Percentiles rank a stretch among this genome's conserved stretches.
Conservation (phyloP, 2,113 vertebrate species). For the Gymnorhina tibicen region DNA sequence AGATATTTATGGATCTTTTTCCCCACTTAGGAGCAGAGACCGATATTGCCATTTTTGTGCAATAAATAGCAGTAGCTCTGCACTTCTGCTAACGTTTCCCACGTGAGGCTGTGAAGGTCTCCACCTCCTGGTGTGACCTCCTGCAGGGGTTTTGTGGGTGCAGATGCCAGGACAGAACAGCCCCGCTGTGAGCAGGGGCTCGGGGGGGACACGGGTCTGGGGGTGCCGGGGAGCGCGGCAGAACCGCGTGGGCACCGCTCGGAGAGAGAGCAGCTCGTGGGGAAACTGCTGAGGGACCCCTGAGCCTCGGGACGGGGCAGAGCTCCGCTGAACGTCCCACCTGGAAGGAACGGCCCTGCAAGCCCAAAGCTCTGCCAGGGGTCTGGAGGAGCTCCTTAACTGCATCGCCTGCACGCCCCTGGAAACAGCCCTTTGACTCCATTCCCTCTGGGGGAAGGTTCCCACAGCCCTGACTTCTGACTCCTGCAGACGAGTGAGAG, state of each 20-base stretch:
- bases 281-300: background rate
- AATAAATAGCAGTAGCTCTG: background rate
- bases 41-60: background rate
- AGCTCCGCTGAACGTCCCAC: background rate
- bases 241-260: too few relatives aligned
- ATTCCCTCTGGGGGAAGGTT: background rate
- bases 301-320: background rate
- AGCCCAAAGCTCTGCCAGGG: rapidly evolving
- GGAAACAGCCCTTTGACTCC: background rate
- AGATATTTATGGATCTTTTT: background rate
- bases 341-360: background rate
- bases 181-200: background rate
- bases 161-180: background rate
- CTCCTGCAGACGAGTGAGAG: background rate
- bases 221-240: rapidly evolving
- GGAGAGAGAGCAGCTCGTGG: background rate
- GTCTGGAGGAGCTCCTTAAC: rapidly evolving
- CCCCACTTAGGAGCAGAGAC: background rate
- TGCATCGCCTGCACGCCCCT: background rate
- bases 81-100: background rate
- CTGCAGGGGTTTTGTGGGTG: background rate
- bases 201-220: background rate
- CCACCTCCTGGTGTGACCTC: background rate
- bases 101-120: background rate
- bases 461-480: background rate